Conservation (phyloP, 2,888 invertebrate genomes). For the Euspilapteryx auroguttella region DNA sequence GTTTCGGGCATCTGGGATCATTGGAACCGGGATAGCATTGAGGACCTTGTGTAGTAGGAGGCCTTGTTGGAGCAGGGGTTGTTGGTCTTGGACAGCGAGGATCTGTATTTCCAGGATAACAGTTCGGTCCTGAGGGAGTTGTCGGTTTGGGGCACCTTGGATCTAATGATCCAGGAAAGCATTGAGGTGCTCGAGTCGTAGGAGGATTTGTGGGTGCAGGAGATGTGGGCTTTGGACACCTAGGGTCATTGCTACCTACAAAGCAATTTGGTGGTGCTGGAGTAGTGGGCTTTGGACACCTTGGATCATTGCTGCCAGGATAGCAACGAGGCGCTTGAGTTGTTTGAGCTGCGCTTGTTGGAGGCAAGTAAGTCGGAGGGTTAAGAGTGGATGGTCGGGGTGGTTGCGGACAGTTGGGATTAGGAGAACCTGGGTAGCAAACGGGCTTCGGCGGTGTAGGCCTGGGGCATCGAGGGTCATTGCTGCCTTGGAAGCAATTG, state of each 20-base stretch:
- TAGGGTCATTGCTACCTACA: slow-evolving; percentile 16
- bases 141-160: slow-evolving; percentile 20
- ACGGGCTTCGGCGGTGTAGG: slow-evolving; percentile 13
- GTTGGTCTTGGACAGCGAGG: slow-evolving; percentile 19
- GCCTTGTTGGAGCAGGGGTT: slow-evolving; percentile 10
- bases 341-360: slow-evolving; percentile 16
- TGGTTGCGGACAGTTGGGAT: slow-evolving; percentile 10
- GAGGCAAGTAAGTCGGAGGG: slow-evolving; percentile 11
- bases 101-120: slow-evolving; percentile 20
- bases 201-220: slow-evolving; percentile 10
- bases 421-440: slow-evolving; percentile 21
- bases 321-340: slow-evolving; percentile 14
- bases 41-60: slow-evolving; percentile 19
- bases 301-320: slow-evolving; percentile 11
- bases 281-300: slow-evolving; percentile 11
- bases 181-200: slow-evolving; percentile 11
- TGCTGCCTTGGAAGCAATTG: slow-evolving; percentile 23
- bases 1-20: slow-evolving; percentile 14
- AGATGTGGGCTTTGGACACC: slow-evolving; percentile 11
- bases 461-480: slow-evolving; percentile 17
- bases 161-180: slow-evolving; percentile 15
- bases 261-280: slow-evolving; percentile 11
- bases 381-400: slow-evolving; percentile 12
- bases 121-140: slow-evolving; percentile 13
- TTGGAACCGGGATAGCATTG: slow-evolving; percentile 17